These are phyloP conservation scores for Salvelinus alpinus DNA, from an alignment of 2,113 vertebrate genomes.

Conservation along the genomic window DNA sequence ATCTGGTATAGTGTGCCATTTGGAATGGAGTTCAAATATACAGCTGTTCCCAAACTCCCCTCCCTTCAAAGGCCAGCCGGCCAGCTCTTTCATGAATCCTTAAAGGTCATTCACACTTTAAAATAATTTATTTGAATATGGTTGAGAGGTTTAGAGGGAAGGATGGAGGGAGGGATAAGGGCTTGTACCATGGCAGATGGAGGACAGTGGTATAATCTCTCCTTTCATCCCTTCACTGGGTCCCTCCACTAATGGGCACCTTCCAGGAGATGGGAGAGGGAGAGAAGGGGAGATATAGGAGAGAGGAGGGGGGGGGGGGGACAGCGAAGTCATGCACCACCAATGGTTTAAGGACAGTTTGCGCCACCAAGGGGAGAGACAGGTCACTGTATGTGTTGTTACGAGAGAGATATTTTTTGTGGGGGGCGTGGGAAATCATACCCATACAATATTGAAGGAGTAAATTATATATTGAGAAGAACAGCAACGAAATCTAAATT, in stretches of 20 bases:
- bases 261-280: neutral
- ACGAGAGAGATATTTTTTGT: neutral
- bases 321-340: neutral
- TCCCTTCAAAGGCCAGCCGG: conserved; percentile 19
- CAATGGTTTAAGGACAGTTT: neutral
- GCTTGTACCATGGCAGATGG: conserved; percentile 12
- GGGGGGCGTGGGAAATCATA: no score
- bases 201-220: conserved; percentile 30
- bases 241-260: conserved; percentile 16
- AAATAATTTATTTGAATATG: conserved; percentile 46
- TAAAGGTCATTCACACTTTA: conserved; percentile 58
- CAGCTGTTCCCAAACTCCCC: conserved; percentile 12
- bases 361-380: neutral
- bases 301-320: neutral
- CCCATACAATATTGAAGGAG: no score
- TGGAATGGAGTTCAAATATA: neutral
- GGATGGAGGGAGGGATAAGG: conserved; percentile 14
- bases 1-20: no score
- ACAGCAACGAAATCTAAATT: no score
- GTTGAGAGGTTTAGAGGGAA: conserved; percentile 4
- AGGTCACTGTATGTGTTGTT: neutral
- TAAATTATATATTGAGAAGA: no score
- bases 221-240: conserved; percentile 24
- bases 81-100: conserved; percentile 32
- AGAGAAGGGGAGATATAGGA: neutral